Evolutionary conservation across 35 echinoderm and acorn worm genomes (phyloP), one percentile per base, ranked within the genome.

Genomic region (Holothuria glaberrima): DNA sequence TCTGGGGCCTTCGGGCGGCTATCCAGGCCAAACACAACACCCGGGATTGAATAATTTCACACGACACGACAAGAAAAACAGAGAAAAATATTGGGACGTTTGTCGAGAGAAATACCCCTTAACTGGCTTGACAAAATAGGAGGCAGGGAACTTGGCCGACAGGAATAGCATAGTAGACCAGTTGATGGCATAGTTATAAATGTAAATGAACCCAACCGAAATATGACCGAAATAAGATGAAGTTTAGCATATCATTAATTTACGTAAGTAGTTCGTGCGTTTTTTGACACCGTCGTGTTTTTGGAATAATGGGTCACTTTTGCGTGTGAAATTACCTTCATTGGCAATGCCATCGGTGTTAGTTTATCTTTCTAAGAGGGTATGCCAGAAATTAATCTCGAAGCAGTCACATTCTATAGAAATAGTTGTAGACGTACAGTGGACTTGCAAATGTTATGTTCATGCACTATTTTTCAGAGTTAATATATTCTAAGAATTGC

Each of bases 171-270:
- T 78, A 78, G 50, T 78, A 41, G 50, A 28, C 38, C 74, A 78
- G 50, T 78, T 78, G 74, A 78, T 78, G 34, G 31, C 29, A 50
- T 78, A 48, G 44, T 78, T 78, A 26, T 78, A 48, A 78, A 78
- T 78, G 74, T 78, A 48, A 78, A 78, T 78, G 35, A 78, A 78
- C 22, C 74, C 50, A 78, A 25, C 74, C 38, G 50, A 48, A 78
- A 78, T 27, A 48, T 48, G 74, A 78, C 24, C 74, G 50, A 78
- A 12, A 78, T 78, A 48, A n/a, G 50, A 10, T 1, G 5, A 54
- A 54, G 24, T n/a, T 78, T 78, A 48, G 74, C 74, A 78, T 78
- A 78, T 78, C 74, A 78, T 78, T 78, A 78, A 41, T 78, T 78
- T 48, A 78, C 44, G 44, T 48, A 33, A 75, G 71, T 44, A 24